Evolutionary conservation across 2,797 vertebrate genomes (phyloP), one percentile per base, ranked within the genome.

Genomic region (Eulemur albifrons): DNA sequence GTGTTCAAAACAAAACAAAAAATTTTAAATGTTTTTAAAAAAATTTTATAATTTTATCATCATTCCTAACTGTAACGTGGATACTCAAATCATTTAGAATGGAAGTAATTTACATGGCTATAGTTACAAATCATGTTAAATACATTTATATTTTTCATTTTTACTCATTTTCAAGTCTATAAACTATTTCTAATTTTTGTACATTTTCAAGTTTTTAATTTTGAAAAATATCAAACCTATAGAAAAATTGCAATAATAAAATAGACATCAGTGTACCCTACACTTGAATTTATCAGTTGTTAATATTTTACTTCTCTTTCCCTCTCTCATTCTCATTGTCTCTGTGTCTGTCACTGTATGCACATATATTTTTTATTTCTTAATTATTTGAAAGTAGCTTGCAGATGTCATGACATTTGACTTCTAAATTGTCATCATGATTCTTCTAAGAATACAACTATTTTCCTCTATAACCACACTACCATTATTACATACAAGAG

Each of bases 161-260:
- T 67, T 9, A 90, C 32, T 91, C 48, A 82, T 76, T 75, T 90
- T 45, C 2, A 83, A 59, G 21, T 18, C 63, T 92, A n/a, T 23
- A 80, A 21, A 67, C 38, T 40, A 38, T 73, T 90, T 84, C 61
- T 83, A 73, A 83, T 40, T 92, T 96, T 88, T 91, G 17, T 57
- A 35, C 82, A 35, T 23, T 63, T 65, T 83, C 45, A 85, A 77
- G 70, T 54, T 82, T 96, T 83, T 89, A 54, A 25, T 87, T 90
- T 81, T 43, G 59, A 81, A 82, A 90, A 63, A 38, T 48, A 30
- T 93, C 21, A 52, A 73, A 38, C 17, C 59, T 85, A 59, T 30
- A 40, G n/a, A 77, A 94, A 86, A 63, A 13, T 76, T 30, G 2
- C 10, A 67, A 23, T 76, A 86, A 81, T 54, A 65, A 54, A 75